Evolutionary conservation across 2,888 invertebrate species (phyloP), one percentile per base, ranked within the genome.

Genomic region (Cyclophora punctaria): DNA sequence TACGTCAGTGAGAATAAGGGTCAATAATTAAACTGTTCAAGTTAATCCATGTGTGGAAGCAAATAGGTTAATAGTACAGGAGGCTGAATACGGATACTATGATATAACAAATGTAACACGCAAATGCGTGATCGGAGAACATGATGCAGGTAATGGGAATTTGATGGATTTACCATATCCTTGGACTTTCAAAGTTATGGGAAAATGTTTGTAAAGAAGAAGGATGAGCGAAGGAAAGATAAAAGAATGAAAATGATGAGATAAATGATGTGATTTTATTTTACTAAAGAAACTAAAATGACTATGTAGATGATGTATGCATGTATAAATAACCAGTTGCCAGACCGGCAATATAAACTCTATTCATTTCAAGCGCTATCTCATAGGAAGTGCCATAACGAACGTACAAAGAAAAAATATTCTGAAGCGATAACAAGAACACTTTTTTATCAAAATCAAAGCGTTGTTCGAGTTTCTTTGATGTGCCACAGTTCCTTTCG

Each of bases 401-500:
- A 59, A 62, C 60, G 65, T 55, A 69, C 67, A 71, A 74, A 71
- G 69, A 63, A 67, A 69, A 71, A 71, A 67, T 71, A 75, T 73
- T 71, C 71, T 66, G 63, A 64, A 67, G 66, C 69, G 78, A 81
- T 83, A 84, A 81, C 78, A 80, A 80, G 78, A 74, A 69, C 74
- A 80, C 73, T 81, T 81, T 79, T 78, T 78, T 74, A 73, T 78
- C 69, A 77, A 78, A 84, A 81, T 82, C 81, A 82, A 80, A 83
- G 79, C 79, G 72, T 72, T 73, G 69, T 73, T 73, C 71, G 69
- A 67, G 62, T 77, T 76, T 71, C 79, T 84, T 85, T 86, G 84
- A 85, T 82, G 80, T 81, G 64, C 75, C 73, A 73, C 75, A 74
- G 74, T 77, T 78, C 71, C 69, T 75, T 73, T 66, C 71, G 69